Evolutionary conservation across 1,140 invertebrate genomes (phyloP).

Genomic region (Drosophila burlai): DNA sequence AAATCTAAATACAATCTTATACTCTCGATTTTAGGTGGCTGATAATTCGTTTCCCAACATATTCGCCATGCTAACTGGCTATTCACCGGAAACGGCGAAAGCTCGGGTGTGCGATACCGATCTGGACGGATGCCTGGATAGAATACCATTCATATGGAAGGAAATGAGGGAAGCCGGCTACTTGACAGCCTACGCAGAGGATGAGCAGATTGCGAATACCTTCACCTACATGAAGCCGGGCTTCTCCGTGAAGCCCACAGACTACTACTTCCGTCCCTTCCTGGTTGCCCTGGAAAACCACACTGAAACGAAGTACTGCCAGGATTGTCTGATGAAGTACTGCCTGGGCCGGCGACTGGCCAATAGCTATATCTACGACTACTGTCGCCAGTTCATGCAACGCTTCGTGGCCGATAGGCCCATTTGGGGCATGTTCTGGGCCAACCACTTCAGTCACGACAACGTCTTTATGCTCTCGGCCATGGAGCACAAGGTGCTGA

Average conservation of each 20-base stretch:
- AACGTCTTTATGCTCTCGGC: conserved; percentile 89
- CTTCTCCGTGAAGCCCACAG: conserved; percentile 91
- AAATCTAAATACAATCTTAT: neutral
- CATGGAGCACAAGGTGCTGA: conserved; percentile 88
- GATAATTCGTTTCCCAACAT: conserved; percentile 94
- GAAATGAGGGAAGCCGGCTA: conserved; percentile 90
- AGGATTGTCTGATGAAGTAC: conserved; percentile 30
- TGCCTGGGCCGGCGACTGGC: conserved; percentile 87
- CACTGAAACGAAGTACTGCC: conserved; percentile 86
- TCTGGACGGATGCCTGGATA: conserved; percentile 85
- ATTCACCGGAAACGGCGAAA: conserved; percentile 85
- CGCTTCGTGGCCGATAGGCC: conserved; percentile 80
- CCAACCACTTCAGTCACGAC: conserved; percentile 91
- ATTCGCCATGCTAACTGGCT: conserved; percentile 91
- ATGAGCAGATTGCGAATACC: conserved; percentile 89
- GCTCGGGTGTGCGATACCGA: conserved; percentile 86
- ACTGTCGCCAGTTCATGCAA: conserved; percentile 86
- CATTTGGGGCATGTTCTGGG: conserved; percentile 92
- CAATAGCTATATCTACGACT: conserved; percentile 87
- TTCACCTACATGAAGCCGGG: conserved; percentile 93
- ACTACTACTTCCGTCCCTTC: conserved; percentile 93
- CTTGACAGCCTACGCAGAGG: conserved; percentile 92
- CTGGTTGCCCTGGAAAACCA: conserved; percentile 87
- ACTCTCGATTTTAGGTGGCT: conserved; percentile 85
- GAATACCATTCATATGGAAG: conserved; percentile 93